A percentile compares a stretch with the other conserved stretches of the same genome.
phyloP scores from a whole-genome alignment of 1,140 invertebrate species.

The Leptestheria dahalacensis region DNA sequence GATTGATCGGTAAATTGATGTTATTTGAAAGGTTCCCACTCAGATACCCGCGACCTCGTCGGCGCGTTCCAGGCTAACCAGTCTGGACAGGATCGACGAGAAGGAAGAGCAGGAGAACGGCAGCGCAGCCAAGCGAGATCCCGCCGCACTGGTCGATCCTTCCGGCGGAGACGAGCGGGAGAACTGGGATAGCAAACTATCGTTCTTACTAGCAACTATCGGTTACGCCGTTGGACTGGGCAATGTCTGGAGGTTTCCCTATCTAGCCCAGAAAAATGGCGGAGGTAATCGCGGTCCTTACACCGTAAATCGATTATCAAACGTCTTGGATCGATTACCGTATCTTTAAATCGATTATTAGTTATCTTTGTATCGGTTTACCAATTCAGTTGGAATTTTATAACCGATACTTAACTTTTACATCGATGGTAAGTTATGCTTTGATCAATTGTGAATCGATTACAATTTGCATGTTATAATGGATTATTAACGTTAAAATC shows the following conservation, averaged over 20 bases:
- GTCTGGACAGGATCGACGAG: constrained; percentile 3
- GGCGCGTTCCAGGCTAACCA: neutral
- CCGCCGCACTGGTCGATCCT: constrained; percentile 1
- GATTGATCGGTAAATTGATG: too few relatives aligned
- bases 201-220: constrained; percentile 75
- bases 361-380: too few relatives aligned
- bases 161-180: constrained; percentile 50
- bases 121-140: constrained; percentile 6
- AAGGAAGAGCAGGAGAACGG: constrained; percentile 20
- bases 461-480: too few relatives aligned
- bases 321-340: constrained; percentile 1
- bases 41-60: neutral
- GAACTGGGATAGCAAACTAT: constrained; percentile 84
- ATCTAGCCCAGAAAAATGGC: constrained; percentile 61
- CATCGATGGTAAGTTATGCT: too few relatives aligned
- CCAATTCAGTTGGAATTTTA: too few relatives aligned
- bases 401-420: too few relatives aligned
- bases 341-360: constrained; percentile 1
- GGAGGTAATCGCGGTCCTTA: constrained; percentile 42
- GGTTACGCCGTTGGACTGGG: constrained; percentile 87
- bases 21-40: too few relatives aligned
- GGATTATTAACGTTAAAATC: too few relatives aligned
- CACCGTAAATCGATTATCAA: too few relatives aligned
- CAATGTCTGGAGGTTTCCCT: constrained; percentile 44
- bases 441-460: too few relatives aligned